These are phyloP conservation scores for Lutjanus argentimaculatus DNA, from an alignment of 2,797 vertebrate species.

Conservation along the genomic window DNA sequence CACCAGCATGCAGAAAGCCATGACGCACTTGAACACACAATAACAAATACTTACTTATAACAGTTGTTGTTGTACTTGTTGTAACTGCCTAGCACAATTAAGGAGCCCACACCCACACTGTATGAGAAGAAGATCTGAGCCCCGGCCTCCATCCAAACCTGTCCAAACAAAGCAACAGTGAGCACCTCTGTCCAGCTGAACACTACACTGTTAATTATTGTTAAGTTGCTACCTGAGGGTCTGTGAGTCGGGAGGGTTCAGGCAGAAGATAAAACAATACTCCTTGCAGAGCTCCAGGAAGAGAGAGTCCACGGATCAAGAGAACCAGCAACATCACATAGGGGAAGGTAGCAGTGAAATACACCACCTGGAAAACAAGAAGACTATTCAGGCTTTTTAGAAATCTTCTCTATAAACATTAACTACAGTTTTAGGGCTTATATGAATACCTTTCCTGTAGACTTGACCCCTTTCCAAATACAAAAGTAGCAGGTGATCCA, in stretches of 20 bases:
- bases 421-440: neutral
- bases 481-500: conserved; percentile 86
- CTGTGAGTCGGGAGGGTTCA: conserved; percentile 75
- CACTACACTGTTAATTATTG: neutral
- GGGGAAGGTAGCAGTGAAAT: conserved; percentile 86
- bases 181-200: neutral
- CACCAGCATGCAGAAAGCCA: too few species aligned
- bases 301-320: conserved; percentile 83
- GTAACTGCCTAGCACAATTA: conserved; percentile 85
- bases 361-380: conserved; percentile 79
- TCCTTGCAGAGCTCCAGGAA: conserved; percentile 86
- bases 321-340: conserved; percentile 84
- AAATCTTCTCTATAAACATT: neutral
- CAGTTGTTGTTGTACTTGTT: conserved; percentile 86
- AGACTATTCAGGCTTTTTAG: neutral
- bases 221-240: conserved; percentile 79
- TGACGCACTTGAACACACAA: too few species aligned
- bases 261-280: conserved; percentile 84
- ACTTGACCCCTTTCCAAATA: conserved; percentile 86
- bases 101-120: conserved; percentile 76
- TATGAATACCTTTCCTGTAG: conserved; percentile 83
- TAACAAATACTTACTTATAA: conserved; percentile 75
- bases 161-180: conserved; percentile 32
- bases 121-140: conserved; percentile 87
- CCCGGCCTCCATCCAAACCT: conserved; percentile 88